Evolutionary conservation across 2,888 invertebrate genomes (phyloP), one percentile per base, ranked within the genome.

Genomic region (Nineta flava): DNA sequence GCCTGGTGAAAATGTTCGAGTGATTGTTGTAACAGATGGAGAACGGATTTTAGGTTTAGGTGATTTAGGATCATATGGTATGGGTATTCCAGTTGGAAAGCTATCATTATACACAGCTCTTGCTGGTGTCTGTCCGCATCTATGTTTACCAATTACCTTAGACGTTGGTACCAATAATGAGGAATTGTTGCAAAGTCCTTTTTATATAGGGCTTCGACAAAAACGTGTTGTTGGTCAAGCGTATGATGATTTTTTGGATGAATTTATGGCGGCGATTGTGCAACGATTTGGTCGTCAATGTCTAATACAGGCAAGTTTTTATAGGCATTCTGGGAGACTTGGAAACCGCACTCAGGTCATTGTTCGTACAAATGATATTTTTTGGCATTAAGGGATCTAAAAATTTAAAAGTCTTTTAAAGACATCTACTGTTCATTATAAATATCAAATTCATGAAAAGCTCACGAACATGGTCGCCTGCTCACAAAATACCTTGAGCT

Each of bases 1-100:
- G 87, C 91, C 91, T 0, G 90, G 90, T 63, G 71, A 76, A 16
- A 88, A 92, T 62, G 83, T 92, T 5, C 77, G 88, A 5, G 91
- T 87, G 1, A 83, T 91, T 59, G 94, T 94, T 9, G 96, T 97
- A 41, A 99, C 99, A 0, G 99, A 99, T 65, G 99, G 99, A 13
- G 97, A 99, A 68, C 77, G 99, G 49, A 99, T 99, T 64, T 73
- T 99, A 50, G 99, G 99, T 4, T 74, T 99, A 49, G 99, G 99
- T 2, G 99, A 99, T 69, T 74, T 97, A 55, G 99, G 99, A 6
- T 93, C 91, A 3, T 86, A 90, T 64, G 99, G 99, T 10, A 99
- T 99, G 95, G 99, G 97, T 55, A 99, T 99, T 61, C 97, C 99
- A 1, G 84, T 96, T 41, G 99, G 99, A 54, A 99, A 99, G 71